These are phyloP conservation scores for Thunnus albacares DNA, from an alignment of 2,797 vertebrate genomes.

Conservation along the genomic window DNA sequence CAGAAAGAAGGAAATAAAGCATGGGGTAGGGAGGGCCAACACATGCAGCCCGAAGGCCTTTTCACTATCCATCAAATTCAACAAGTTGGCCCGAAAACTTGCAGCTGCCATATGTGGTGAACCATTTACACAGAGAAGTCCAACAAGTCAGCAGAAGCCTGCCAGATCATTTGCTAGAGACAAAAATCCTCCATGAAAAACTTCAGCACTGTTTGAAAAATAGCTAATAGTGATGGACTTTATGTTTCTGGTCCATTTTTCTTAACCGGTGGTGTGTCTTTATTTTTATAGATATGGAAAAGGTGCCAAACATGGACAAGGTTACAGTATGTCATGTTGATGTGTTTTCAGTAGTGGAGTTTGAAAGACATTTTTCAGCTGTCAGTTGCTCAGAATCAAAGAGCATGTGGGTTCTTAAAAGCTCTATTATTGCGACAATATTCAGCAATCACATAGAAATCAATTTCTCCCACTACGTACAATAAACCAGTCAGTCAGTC, in stretches of 20 bases:
- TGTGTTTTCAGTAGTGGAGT: conserved; percentile 7
- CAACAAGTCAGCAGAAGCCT: conserved; percentile 66
- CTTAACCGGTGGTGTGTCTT: conserved; percentile 2
- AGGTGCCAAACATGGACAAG: conserved; percentile 3
- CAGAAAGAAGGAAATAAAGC: conserved; percentile 42
- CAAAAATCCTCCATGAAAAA: conserved; percentile 19
- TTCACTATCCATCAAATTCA: conserved; percentile 81
- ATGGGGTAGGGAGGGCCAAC: conserved; percentile 58
- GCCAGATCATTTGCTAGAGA: conserved; percentile 45
- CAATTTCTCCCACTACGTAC: not conserved
- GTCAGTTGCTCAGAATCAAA: conserved; percentile 19
- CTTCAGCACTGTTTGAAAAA: conserved; percentile 14
- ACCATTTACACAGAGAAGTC: conserved; percentile 68
- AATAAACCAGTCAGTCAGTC: not conserved
- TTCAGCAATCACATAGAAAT: not conserved
- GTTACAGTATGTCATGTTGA: conserved; percentile 6
- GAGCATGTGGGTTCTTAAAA: conserved; percentile 29
- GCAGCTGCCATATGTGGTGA: conserved; percentile 73
- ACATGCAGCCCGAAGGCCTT: conserved; percentile 75
- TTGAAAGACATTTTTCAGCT: conserved; percentile 22
- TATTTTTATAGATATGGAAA: conserved; percentile 16
- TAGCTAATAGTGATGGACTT: conserved; percentile 25
- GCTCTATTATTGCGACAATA: not conserved
- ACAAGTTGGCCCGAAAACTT: conserved; percentile 75
- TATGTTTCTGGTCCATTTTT: conserved; percentile 13